Evolutionary conservation across 2,888 invertebrate genomes (phyloP), one percentile per base, ranked within the genome.

Genomic region (Synanthedon andrenaeformis): DNA sequence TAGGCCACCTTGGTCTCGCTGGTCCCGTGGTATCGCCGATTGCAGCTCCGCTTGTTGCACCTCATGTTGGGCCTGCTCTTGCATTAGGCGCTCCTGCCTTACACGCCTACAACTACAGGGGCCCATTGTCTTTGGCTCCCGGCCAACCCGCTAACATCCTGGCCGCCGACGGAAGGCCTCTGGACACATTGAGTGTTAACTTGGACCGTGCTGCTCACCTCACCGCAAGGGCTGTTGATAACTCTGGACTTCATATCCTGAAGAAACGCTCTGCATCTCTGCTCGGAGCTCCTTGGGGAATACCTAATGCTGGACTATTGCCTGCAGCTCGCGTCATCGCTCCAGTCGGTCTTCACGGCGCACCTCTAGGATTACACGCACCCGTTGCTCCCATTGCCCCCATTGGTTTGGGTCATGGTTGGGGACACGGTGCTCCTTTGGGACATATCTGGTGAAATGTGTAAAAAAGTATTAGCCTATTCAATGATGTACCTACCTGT

Each of bases 121-220:
- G 79, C n/a, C 85, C 85, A 0, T 68, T 84, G 51, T 87, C 88
- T 2, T 75, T 85, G 17, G 79, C 79, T 51, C 85, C 83, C 42
- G 79, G 82, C 28, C 84, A 85, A 62, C 87, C 88, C 51, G 87
- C 87, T 59, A 80, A 73, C 68, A 79, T 87, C 56, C 58, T 84
- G 59, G 83, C 82, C 52, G 74, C 81, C 51, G 85, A 84, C 59
- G 86, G 87, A 66, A 82, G 84, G 64, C 87, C 87, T 2, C 67
- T 88, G 49, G 87, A 88, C 58, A 88, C 87, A 53, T 69, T 86
- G 45, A 84, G 82, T 58, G 87, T 88, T 45, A 86, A 86, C 66
- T 66, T 83, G 61, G 86, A 86, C 66, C 82, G 83, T 53, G 82
- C 79, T 12, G 78, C 79, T 53, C 85, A 85, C 63, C 64, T 68